Percentiles rank a stretch among this genome's conserved stretches.
phyloP scores from a whole-genome alignment of 2,888 invertebrate species.

The Lumbricus terrestris region DNA sequence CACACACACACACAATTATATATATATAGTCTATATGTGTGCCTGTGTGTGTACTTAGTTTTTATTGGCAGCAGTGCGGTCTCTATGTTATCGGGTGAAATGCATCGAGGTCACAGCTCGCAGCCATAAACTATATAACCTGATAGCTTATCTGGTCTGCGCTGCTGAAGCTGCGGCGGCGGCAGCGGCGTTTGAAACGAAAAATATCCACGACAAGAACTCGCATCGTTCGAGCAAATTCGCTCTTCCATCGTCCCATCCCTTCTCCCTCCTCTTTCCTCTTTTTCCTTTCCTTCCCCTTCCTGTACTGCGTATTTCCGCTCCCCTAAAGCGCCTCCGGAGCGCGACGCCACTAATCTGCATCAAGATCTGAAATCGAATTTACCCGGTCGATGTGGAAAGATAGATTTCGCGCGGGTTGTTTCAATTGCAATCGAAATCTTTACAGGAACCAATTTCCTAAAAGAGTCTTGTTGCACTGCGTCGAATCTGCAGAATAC shows the following conservation, averaged over 20 bases:
- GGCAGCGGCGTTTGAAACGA: background rate
- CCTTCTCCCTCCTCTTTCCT: background rate
- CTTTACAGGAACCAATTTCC: background rate
- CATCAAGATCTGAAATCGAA: constrained; percentile 16
- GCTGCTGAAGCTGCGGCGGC: background rate
- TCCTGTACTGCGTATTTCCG: background rate
- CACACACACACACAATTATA: too few relatives aligned
- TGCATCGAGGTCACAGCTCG: background rate
- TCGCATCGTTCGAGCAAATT: background rate
- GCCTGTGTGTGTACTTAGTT: background rate
- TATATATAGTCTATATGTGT: too few relatives aligned
- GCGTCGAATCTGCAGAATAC: background rate
- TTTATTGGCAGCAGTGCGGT: background rate
- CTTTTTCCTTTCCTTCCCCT: background rate
- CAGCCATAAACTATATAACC: background rate
- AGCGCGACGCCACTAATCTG: background rate
- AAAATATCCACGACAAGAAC: background rate
- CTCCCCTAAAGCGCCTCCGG: background rate
- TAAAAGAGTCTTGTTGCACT: background rate
- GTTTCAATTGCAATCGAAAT: background rate
- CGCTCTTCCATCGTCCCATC: background rate
- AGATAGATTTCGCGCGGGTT: background rate
- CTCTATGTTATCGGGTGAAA: background rate
- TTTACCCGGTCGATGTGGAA: constrained; percentile 13
- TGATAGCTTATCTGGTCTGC: background rate